These are phyloP conservation scores for Papilio gigon DNA, from an alignment of 2,888 invertebrate genomes.

Conservation along the genomic window DNA sequence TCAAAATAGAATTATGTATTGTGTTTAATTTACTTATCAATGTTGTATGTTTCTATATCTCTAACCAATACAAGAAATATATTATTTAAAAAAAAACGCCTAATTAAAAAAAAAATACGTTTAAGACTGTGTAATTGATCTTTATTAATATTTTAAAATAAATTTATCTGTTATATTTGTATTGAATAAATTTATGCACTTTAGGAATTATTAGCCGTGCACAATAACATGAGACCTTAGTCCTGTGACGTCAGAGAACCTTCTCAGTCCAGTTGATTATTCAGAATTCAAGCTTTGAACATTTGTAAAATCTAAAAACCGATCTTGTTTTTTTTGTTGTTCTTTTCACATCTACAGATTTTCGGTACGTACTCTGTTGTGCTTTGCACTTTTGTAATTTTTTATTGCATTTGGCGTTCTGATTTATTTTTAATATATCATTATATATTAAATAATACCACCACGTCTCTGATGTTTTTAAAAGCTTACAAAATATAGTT, in stretches of 20 bases:
- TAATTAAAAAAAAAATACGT: neutral
- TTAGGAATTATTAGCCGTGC: neutral
- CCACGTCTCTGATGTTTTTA: too few relatives aligned
- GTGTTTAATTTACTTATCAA: constrained; percentile 21
- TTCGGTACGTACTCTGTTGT: too few relatives aligned
- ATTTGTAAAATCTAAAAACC: too few relatives aligned
- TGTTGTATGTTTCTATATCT: neutral
- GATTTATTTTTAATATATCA: too few relatives aligned
- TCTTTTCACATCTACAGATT: too few relatives aligned
- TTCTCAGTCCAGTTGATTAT: neutral
- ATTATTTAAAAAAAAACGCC: neutral
- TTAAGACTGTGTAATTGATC: constrained; percentile 9
- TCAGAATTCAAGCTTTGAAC: too few relatives aligned
- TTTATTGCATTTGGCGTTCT: too few relatives aligned
- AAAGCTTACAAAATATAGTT: too few relatives aligned
- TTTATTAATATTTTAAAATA: constrained; percentile 1
- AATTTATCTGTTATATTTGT: neutral
- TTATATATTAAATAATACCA: too few relatives aligned
- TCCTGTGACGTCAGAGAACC: neutral
- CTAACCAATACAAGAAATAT: too few relatives aligned
- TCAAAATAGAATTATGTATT: neutral
- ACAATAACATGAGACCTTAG: neutral
- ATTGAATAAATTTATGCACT: neutral
- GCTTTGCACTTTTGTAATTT: too few relatives aligned
- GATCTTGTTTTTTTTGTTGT: too few relatives aligned